Conservation (phyloP, 2,888 invertebrate genomes). For the Dyspetes luteomarginatus region DNA sequence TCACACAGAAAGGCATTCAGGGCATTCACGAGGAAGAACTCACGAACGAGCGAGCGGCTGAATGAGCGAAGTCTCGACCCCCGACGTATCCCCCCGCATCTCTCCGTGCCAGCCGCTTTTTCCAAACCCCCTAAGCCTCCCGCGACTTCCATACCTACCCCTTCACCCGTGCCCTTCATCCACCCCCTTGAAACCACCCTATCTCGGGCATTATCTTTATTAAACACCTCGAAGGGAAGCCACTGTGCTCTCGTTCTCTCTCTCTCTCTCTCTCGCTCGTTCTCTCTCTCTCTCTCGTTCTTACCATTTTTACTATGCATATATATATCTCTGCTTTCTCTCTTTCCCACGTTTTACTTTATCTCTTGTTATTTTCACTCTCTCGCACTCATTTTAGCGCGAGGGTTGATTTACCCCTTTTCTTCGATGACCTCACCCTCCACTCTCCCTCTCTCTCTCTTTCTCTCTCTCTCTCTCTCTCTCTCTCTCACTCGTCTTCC, state of each 20-base stretch:
- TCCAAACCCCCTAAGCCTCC: conserved; percentile 43
- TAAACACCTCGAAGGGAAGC: conserved; percentile 80
- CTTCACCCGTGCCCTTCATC: conserved; percentile 27
- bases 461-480: conserved; percentile 1
- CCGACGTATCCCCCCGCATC: conserved; percentile 66
- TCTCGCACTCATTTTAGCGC: conserved; percentile 14
- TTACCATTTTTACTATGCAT: neutral
- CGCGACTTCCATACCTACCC: conserved; percentile 21
- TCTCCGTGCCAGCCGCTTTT: conserved; percentile 49
- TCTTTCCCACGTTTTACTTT: neutral
- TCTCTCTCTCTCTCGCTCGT: conserved; percentile 22
- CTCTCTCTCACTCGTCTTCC: conserved; percentile 39
- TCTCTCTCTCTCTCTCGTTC: neutral
- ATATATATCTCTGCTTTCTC: too few relatives aligned
- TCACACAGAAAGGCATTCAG: conserved; percentile 77
- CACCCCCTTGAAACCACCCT: conserved; percentile 71
- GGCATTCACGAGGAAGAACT: conserved; percentile 81
- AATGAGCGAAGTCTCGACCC: conserved; percentile 80
- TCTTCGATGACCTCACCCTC: conserved; percentile 3
- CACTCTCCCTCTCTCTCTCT: conserved; percentile 33
- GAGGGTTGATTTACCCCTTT: conserved; percentile 57
- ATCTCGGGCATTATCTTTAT: conserved; percentile 83
- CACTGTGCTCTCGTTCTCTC: conserved; percentile 66
- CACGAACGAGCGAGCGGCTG: conserved; percentile 78
- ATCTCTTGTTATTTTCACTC: neutral